These are phyloP conservation scores for Tiliqua scincoides DNA, from an alignment of 2,113 vertebrate genomes.

Conservation along the genomic window DNA sequence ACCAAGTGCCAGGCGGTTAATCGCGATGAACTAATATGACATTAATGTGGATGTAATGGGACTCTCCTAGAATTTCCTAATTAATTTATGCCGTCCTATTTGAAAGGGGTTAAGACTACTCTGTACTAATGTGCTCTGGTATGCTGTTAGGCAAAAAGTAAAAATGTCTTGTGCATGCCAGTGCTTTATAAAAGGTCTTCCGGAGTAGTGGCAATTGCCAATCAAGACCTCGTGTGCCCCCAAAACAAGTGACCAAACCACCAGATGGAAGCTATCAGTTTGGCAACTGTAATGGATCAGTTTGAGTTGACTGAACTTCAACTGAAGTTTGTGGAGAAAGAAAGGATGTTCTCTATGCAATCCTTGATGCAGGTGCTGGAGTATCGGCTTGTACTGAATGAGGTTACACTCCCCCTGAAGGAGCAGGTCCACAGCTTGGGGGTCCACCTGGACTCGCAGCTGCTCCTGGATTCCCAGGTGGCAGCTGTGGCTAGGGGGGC, in stretches of 20 bases:
- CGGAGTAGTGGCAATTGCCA: neutral
- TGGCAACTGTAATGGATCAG: neutral
- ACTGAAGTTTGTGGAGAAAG: neutral
- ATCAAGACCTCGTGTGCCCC: neutral
- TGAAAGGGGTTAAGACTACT: conserved; percentile 6
- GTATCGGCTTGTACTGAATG: too few species aligned
- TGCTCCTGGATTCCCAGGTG: too few species aligned
- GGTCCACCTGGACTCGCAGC: too few species aligned
- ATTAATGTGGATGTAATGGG: neutral
- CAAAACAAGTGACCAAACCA: neutral
- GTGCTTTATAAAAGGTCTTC: neutral
- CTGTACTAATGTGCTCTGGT: neutral
- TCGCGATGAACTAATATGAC: neutral
- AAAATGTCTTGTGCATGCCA: neutral
- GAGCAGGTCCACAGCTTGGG: too few species aligned
- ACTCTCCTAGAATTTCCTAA: neutral
- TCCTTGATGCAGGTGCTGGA: too few species aligned
- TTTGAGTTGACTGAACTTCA: neutral
- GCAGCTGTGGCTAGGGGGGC: too few species aligned
- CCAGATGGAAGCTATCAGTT: neutral
- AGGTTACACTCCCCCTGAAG: too few species aligned
- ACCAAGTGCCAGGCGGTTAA: conserved; percentile 30
- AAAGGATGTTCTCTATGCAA: too few species aligned
- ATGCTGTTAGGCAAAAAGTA: conserved; percentile 6
- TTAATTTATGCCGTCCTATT: neutral